Evolutionary conservation across 2,888 invertebrate genomes (phyloP).

Genomic region (Scaptodrosophila latifasciaeformis): DNA sequence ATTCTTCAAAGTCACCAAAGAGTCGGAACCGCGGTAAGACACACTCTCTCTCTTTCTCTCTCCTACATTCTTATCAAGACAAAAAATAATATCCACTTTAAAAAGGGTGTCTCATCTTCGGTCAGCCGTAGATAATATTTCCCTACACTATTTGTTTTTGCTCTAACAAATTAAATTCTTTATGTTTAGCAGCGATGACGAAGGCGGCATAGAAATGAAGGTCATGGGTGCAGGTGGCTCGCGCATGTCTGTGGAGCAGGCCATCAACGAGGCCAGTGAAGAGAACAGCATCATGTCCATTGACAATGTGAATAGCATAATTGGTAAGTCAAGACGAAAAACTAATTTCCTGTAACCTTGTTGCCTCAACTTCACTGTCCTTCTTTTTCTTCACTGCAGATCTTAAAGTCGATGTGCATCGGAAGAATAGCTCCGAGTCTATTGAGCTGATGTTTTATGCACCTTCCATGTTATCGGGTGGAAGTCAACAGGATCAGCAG

Average conservation of each 20-base stretch:
- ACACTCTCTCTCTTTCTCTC: too few relatives aligned
- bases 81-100: conserved; percentile 1
- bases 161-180: too few relatives aligned
- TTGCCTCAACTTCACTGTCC: neutral
- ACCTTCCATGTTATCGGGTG: conserved; percentile 70
- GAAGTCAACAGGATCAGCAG: conserved; percentile 71
- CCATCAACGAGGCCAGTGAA: conserved; percentile 74
- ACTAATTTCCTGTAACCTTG: too few relatives aligned
- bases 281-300: conserved; percentile 75
- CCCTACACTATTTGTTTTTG: too few relatives aligned
- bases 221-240: conserved; percentile 80
- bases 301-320: conserved; percentile 80
- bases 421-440: conserved; percentile 92
- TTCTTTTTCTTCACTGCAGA: conserved; percentile 76
- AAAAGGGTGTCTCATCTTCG: too few relatives aligned
- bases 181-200: conserved; percentile 79
- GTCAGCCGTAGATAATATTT: too few relatives aligned
- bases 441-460: conserved; percentile 82
- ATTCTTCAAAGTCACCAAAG: conserved; percentile 75
- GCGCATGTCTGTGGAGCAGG: conserved; percentile 80
- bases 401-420: conserved; percentile 94
- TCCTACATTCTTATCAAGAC: conserved; percentile 12
- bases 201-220: conserved; percentile 89
- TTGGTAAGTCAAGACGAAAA: conserved; percentile 80
- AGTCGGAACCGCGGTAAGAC: conserved; percentile 72